These are phyloP conservation scores for Zaprionus tsacasi DNA, from an alignment of 1,140 invertebrate genomes.

Conservation along the genomic window DNA sequence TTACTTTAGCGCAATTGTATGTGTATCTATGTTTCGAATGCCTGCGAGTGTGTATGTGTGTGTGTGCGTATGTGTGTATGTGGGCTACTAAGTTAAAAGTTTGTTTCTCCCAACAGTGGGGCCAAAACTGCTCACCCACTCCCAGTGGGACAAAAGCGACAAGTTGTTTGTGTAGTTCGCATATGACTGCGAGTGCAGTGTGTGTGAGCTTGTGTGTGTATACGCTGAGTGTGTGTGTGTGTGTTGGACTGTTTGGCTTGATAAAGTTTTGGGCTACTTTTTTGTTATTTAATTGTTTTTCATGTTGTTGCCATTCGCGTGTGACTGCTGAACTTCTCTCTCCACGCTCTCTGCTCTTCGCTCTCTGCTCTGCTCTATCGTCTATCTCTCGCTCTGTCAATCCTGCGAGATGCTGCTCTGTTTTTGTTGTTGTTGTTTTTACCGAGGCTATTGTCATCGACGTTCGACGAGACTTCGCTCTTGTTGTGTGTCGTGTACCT, in stretches of 20 bases:
- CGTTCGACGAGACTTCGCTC: conserved; percentile 25
- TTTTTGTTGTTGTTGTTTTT: conserved; percentile 35
- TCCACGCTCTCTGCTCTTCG: not conserved
- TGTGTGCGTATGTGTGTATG: conserved; percentile 49
- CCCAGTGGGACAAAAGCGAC: conserved; percentile 51
- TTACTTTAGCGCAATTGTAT: conserved; percentile 29
- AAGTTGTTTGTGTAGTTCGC: conserved; percentile 52
- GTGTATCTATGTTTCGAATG: conserved; percentile 1
- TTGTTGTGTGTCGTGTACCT: conserved; percentile 47
- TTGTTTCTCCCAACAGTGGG: conserved; percentile 49
- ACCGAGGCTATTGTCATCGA: conserved; percentile 28
- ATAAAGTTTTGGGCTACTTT: conserved; percentile 66
- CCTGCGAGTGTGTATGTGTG: conserved; percentile 1
- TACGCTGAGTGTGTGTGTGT: not conserved
- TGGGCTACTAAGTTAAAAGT: conserved; percentile 80
- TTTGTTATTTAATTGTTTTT: conserved; percentile 70
- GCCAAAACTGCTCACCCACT: conserved; percentile 36
- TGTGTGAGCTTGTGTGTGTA: conserved; percentile 12
- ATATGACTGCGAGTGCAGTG: conserved; percentile 7
- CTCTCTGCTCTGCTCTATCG: not conserved
- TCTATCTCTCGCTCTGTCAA: not conserved
- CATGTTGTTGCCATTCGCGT: conserved; percentile 46
- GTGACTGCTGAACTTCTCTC: conserved; percentile 43
- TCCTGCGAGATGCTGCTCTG: conserved; percentile 22
- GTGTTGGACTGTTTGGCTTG: conserved; percentile 27